Percentiles rank a stretch among this genome's conserved stretches.
Conservation (phyloP, 2,113 vertebrate genomes). For the Mastomys coucha region DNA sequence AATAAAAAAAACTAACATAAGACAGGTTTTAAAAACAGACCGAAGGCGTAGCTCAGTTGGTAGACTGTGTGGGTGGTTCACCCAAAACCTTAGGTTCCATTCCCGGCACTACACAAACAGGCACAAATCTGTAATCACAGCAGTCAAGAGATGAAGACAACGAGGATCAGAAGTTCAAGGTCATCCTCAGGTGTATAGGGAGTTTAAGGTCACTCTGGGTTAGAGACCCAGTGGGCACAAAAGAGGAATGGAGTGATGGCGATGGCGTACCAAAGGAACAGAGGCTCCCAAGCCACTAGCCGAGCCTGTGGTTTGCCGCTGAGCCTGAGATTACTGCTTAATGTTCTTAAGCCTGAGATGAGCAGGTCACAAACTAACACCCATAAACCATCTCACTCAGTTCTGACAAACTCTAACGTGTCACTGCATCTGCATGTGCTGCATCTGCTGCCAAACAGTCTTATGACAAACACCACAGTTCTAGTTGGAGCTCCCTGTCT, state of each 20-base stretch:
- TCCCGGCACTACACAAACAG: background rate
- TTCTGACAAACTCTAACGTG: constrained; percentile 23
- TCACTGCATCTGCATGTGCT: background rate
- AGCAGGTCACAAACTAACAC: background rate
- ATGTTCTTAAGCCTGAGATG: background rate
- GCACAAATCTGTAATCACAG: background rate
- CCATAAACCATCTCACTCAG: background rate
- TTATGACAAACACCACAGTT: background rate
- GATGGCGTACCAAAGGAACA: background rate
- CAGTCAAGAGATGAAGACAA: background rate
- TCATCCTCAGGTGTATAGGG: background rate
- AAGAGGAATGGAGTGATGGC: background rate
- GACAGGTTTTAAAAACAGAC: background rate
- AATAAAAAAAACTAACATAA: constrained; percentile 9
- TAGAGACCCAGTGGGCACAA: background rate
- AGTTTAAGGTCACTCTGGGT: background rate
- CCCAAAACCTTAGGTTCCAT: background rate
- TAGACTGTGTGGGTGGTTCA: background rate
- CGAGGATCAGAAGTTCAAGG: background rate
- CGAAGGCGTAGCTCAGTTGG: background rate
- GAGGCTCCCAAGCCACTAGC: background rate
- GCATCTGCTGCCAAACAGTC: background rate
- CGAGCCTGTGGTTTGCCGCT: background rate
- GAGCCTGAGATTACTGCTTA: background rate
- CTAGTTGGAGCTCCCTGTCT: background rate